These are phyloP conservation scores for Epistrophe grossulariae DNA, from an alignment of 2,888 invertebrate species.

Conservation along the genomic window DNA sequence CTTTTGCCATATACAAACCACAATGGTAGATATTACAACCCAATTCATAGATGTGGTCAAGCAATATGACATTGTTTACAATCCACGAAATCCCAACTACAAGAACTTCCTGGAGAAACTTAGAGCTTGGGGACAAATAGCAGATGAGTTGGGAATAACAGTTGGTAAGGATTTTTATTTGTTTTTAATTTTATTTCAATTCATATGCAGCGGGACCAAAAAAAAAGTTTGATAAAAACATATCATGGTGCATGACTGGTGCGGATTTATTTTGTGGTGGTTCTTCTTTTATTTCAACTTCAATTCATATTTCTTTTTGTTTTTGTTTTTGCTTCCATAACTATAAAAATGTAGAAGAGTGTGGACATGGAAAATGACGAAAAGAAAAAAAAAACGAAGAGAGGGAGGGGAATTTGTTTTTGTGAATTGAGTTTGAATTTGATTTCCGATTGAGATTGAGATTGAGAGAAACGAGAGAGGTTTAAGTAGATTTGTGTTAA, in stretches of 20 bases:
- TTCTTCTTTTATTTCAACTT: constrained; percentile 9
- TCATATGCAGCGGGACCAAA: not conserved
- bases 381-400: not conserved
- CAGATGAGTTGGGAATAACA: constrained; percentile 83
- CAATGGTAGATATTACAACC: constrained; percentile 80
- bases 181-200: not conserved
- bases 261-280: not conserved
- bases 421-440: constrained; percentile 29
- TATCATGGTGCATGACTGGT: not conserved
- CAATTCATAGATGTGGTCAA: constrained; percentile 83
- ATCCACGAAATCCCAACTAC: constrained; percentile 83
- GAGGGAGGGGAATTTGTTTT: constrained; percentile 17
- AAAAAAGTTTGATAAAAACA: not conserved
- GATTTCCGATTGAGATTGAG: not conserved
- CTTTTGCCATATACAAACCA: not conserved
- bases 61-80: constrained; percentile 83
- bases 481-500: constrained; percentile 34
- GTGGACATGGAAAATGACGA: not conserved
- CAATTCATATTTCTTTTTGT: constrained; percentile 1
- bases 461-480: not conserved
- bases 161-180: constrained; percentile 80
- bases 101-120: constrained; percentile 83
- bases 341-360: not conserved
- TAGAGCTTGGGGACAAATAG: constrained; percentile 82
- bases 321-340: constrained; percentile 2